Base-by-base conservation (phyloP, 2,888 invertebrate genomes). In the Deroplatys truncata region DNA sequence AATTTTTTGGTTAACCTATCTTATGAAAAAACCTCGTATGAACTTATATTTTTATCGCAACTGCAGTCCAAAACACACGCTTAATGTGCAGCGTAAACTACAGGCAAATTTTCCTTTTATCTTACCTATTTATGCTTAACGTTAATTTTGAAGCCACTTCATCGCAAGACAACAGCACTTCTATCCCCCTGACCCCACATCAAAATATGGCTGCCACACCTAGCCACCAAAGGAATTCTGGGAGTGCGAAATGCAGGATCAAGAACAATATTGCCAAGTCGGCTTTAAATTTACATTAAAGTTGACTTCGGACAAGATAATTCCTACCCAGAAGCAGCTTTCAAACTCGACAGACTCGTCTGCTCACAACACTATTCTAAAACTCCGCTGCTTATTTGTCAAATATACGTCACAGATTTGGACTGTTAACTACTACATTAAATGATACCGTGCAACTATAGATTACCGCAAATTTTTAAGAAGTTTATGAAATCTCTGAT, bases 151-250 rank as follows among this genome's bases (percentile, higher is more conserved):
- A 88, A 56, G 86, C 88, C 49, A 88, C 89, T 89, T 88, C 49
- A 89, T 88, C 89, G 86, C 88, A 88, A 91, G 86, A 90, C 90
- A 88, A 91, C 91, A 91, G 89, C 85, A 85, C 89, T 90, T 89
- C 82, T 29, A 84, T 88, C 90, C 91, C 90, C 91, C 91, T 91
- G 91, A 91, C 91, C 92, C 92, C 90, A 91, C 91, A 92, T 91
- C 92, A 92, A 92, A 92, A 92, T 92, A 92, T 92, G 92, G 92
- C 92, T 92, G 92, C 92, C 92, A 92, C 92, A 92, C 92, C 92
- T 92, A 91, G 90, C 91, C 89, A 90, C 86, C 91, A 90, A 83
- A 91, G 91, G 91, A 91, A 91, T 91, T 91, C 91, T 91, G 91
- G 91, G 91, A 91, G 91, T 91, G 91, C 90, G 91, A 91, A 91